Percentiles rank a stretch among this genome's conserved stretches.
phyloP scores from a whole-genome alignment of 2,888 invertebrate species.

The Cloeon dipterum region DNA sequence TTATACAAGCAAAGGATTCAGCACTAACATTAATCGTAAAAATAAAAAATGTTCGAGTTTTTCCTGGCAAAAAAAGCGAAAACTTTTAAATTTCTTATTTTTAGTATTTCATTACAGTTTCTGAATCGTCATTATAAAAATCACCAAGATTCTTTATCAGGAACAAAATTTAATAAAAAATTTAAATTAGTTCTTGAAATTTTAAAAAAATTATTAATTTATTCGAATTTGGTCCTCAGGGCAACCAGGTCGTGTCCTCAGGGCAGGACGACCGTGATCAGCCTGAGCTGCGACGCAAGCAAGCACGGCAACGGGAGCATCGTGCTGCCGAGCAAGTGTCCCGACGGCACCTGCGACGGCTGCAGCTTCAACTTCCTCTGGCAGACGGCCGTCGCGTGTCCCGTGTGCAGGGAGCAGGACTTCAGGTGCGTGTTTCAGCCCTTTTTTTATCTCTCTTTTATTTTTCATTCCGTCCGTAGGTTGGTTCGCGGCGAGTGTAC shows the following conservation, averaged over 20 bases:
- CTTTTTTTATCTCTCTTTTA: neutral
- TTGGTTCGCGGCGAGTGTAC: conserved; percentile 27
- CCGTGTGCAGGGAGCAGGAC: conserved; percentile 23
- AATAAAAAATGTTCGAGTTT: too few species aligned
- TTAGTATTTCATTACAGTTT: too few species aligned
- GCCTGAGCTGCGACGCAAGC: conserved; percentile 23
- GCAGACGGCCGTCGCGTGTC: conserved; percentile 24
- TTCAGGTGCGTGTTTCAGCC: too few species aligned
- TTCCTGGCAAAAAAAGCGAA: too few species aligned
- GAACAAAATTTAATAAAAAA: too few species aligned
- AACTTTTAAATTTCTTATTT: too few species aligned
- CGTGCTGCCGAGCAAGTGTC: conserved; percentile 22
- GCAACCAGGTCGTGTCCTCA: conserved; percentile 23
- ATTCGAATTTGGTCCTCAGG: conserved; percentile 11
- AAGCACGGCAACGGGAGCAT: conserved; percentile 13
- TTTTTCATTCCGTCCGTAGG: conserved; percentile 9
- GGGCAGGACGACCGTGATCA: conserved; percentile 27
- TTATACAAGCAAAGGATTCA: too few species aligned
- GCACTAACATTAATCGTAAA: too few species aligned
- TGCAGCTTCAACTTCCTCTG: conserved; percentile 29
- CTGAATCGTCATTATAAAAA: too few species aligned
- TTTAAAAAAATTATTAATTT: too few species aligned
- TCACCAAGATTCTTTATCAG: too few species aligned
- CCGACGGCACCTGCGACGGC: conserved; percentile 34
- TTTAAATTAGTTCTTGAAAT: neutral